Conservation (phyloP, 2,797 vertebrate species). For the Carcharodon carcharias region DNA sequence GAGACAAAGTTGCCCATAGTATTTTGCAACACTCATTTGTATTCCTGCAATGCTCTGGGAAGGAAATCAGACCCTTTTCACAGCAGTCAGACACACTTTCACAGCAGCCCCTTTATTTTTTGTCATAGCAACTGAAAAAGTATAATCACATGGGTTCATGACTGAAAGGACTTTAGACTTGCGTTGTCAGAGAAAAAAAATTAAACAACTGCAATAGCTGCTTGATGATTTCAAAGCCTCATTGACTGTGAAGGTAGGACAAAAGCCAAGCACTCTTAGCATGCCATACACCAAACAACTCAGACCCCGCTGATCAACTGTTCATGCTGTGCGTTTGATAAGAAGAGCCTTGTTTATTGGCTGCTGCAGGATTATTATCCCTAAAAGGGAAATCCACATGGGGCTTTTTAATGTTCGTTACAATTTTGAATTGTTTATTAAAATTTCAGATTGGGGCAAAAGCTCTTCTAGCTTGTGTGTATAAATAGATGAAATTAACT, state of each 20-base stretch:
- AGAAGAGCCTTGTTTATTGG: conserved; percentile 10
- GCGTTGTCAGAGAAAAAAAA: background rate
- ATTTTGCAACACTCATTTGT: background rate
- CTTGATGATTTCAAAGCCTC: background rate
- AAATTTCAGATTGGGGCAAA: background rate
- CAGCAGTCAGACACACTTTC: background rate
- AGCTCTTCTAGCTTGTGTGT: background rate
- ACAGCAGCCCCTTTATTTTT: conserved; percentile 11
- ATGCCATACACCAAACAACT: background rate
- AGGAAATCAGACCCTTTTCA: background rate
- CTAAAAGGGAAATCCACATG: conserved; percentile 7
- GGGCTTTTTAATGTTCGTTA: background rate
- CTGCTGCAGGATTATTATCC: conserved; percentile 23
- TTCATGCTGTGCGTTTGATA: conserved; percentile 23
- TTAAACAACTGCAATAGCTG: conserved; percentile 7
- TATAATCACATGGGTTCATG: background rate
- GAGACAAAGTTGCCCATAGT: background rate
- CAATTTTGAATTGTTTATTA: conserved; percentile 6
- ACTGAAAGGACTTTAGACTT: background rate
- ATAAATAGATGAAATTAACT: background rate
- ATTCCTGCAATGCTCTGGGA: background rate
- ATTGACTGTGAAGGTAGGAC: background rate
- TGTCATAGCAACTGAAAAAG: conserved; percentile 26
- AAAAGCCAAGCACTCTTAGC: background rate
- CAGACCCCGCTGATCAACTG: background rate